Evolutionary conservation across 2,888 invertebrate genomes (phyloP), one percentile per base, ranked within the genome.

Genomic region (Megaustenia siamemsis): DNA sequence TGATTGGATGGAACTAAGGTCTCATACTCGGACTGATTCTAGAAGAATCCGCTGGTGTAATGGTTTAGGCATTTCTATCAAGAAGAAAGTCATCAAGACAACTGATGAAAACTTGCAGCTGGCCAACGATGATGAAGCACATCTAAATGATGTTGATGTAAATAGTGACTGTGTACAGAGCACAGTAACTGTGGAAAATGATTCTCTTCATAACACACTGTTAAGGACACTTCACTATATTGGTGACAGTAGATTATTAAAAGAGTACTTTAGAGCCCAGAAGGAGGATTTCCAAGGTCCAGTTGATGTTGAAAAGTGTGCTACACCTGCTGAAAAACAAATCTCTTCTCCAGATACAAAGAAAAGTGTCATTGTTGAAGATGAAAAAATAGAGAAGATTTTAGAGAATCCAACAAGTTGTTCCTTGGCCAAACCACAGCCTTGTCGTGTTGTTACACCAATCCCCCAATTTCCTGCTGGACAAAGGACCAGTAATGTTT

Each of bases 371-470:
- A 8, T 21, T n/a, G 24, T 35, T 32, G 45, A 45, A 32, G 35
- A 40, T 32, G 73, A 71, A 21, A 79, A 77, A 18, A 43, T 35
- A 32, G 73, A 75, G 28, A 73, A 82, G 38, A 10, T 63, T 21
- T 3, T 21, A 10, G 56, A 81, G 45, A 76, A 66, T n/a, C 32
- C 68, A 18, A 18, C 8, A 21, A 76, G 38, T 24, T 49, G 38
- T 40, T 84, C 84, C 24, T 79, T 79, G 21, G 63, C 69, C 24
- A 84, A 84, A 73, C 84, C 84, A 32, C 60, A 84, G 79, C 69
- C 84, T 3, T 84, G 84, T 60, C 78, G 79, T 38, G 84, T 84
- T n/a, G 84, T 69, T 35, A 84, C 84, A 32, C 84, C 84, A 18
- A 79, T 84, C n/a, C 79, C 79, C 21, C 84, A 84, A 35, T 71